Conservation (phyloP, 2,888 invertebrate species). For the Acholoe squamosa region DNA sequence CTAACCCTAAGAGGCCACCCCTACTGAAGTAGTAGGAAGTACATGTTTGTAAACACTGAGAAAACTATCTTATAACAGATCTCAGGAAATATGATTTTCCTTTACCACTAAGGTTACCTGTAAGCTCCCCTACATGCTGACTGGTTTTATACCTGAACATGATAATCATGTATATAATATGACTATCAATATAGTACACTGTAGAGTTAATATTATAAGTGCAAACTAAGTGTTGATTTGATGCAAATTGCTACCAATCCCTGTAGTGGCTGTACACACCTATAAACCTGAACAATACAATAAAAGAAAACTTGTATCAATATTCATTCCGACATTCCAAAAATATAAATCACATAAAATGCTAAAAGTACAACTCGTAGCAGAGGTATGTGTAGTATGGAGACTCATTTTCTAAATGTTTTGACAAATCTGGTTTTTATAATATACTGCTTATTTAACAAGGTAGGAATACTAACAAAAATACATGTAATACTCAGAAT, state of each 20-base stretch:
- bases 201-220: not conserved
- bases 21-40: not conserved
- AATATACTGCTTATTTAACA: not conserved
- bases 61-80: not conserved
- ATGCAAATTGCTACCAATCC: not conserved
- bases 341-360: conserved; percentile 23
- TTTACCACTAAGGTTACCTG: not conserved
- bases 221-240: not conserved
- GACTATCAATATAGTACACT: not conserved
- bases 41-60: not conserved
- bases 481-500: conserved; percentile 32
- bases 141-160: conserved; percentile 5
- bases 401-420: not conserved
- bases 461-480: not conserved
- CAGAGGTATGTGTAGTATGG: conserved; percentile 33
- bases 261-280: not conserved
- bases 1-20: not conserved
- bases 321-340: not conserved
- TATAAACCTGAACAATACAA: not conserved
- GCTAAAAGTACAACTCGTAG: conserved; percentile 39
- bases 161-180: not conserved
- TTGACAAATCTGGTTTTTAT: not conserved
- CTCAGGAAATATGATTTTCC: not conserved
- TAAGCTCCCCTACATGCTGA: conserved; percentile 9
- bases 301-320: not conserved